Evolutionary conservation across 2,888 invertebrate genomes (phyloP), one percentile per base, ranked within the genome.

Genomic region (Drosophila peninsularis): DNA sequence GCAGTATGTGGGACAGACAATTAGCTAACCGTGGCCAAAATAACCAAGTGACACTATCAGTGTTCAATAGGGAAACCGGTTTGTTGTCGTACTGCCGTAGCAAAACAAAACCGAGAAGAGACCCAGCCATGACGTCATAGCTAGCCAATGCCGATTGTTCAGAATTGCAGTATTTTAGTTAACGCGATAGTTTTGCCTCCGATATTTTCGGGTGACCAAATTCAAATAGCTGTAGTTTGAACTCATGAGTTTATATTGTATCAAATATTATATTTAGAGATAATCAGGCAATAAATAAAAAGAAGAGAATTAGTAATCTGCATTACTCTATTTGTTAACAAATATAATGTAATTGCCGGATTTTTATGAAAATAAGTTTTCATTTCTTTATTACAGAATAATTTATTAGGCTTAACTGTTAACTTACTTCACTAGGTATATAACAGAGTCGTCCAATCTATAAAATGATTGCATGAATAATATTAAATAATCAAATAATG

Each of bases 1-100:
- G 73, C 34, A 17, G 9, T 44, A 21, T 27, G 4, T 34, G 36
- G 54, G 50, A n/a, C 50, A 41, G 49, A n/a, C 61, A 69, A 79
- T 88, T 88, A 88, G 90, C 85, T 89, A 88, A 88, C 85, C 77
- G 62, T 66, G 55, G 69, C 85, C 80, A 83, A 90, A 90, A 88
- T 88, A 89, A 79, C 75, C 60, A 75, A 79, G 71, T 89, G 89
- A 84, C 89, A 73, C 62, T 75, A 71, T 74, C 58, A 56, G 47
- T 42, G 37, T 41, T 54, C 55, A 62, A 61, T 61, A 39, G 24
- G 30, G 34, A 36, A 86, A 86, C 85, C 89, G 80, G 85, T 89
- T 85, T 78, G 78, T 84, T 81, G 60, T 79, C 77, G 73, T 71
- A 74, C 37, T 52, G 50, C 45, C 65, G 69, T 68, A 86, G 82